Percentiles rank a stretch among this genome's conserved stretches.
Conservation (phyloP, 2,888 invertebrate species). For the Heliconius ethilla region DNA sequence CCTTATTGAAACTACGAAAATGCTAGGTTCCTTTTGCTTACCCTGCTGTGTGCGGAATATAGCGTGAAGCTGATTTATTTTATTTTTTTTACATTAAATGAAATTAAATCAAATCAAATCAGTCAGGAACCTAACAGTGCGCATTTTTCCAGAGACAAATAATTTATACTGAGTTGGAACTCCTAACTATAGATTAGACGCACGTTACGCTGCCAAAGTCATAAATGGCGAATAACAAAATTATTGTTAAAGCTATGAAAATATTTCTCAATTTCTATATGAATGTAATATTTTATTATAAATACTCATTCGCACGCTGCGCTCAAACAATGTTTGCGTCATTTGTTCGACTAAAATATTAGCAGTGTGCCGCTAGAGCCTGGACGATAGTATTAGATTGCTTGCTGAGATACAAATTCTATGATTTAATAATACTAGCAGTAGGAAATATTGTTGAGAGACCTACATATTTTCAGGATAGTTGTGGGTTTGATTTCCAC, state of each 20-base stretch:
- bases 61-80: too few species aligned
- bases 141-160: too few species aligned
- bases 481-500: neutral
- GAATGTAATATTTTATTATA: conserved; percentile 5
- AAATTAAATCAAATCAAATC: too few species aligned
- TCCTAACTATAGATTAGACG: too few species aligned
- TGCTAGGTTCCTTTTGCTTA: too few species aligned
- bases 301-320: neutral
- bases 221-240: neutral
- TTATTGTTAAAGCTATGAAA: neutral
- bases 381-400: conserved; percentile 6
- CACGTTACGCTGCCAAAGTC: too few species aligned
- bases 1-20: too few species aligned
- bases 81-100: too few species aligned
- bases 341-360: conserved; percentile 18
- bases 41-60: too few species aligned
- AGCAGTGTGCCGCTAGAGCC: neutral
- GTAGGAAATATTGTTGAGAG: neutral
- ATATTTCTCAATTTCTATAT: neutral
- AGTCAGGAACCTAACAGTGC: too few species aligned
- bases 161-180: too few species aligned
- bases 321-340: neutral
- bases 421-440: conserved; percentile 4
- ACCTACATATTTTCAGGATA: neutral
- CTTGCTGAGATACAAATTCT: conserved; percentile 8